Evolutionary conservation across 2,797 vertebrate genomes (phyloP), one percentile per base, ranked within the genome.

Genomic region (Rhincodon typus): DNA sequence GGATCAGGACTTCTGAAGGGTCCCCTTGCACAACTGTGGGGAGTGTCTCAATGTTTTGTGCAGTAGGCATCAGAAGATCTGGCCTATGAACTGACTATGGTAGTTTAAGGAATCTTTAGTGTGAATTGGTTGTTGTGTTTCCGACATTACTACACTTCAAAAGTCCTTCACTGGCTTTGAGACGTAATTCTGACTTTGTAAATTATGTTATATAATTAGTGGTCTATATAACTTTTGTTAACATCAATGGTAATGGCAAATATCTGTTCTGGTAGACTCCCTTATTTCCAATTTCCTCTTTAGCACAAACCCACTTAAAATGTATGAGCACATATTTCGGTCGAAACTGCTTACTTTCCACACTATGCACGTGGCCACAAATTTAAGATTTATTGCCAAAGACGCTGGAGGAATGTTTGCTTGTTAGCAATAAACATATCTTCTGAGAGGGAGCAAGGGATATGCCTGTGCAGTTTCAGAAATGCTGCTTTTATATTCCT

Each of bases 321-420:
- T 27, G 46, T 38, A 74, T 7, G 42, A 34, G 7, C 10, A 94
- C 94, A 95, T 95, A 74, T 34, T 95, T 95, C 34, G 25, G 70
- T 77, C 2, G 6, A 95, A 77, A 53, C 70, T 74, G 69, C 53
- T 95, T 95, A 53, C 15, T 95, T 77, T 95, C 19, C 90, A 93
- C 8, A 69, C n/a, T 23, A 38, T 62, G 67, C n/a, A 69, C 66
- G 67, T 69, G 90, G 62, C 62, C 62, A 69, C 70, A 95, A 27
- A 30, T 30, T 95, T 95, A 53, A 95, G 70, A 74, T 74, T 27
- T 95, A n/a, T 34, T 72, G 94, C 70, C 94, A 95, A 70, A 77
- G 70, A 95, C 74, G 74, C 70, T 77, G 70, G 38, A 74, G 46
- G 94, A 95, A 95, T 95, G 94, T 95, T 95, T 77, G 70, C 69